Evolutionary conservation across 2,113 vertebrate genomes (phyloP), one percentile per base, ranked within the genome.

Genomic region (Pteronura brasiliensis): DNA sequence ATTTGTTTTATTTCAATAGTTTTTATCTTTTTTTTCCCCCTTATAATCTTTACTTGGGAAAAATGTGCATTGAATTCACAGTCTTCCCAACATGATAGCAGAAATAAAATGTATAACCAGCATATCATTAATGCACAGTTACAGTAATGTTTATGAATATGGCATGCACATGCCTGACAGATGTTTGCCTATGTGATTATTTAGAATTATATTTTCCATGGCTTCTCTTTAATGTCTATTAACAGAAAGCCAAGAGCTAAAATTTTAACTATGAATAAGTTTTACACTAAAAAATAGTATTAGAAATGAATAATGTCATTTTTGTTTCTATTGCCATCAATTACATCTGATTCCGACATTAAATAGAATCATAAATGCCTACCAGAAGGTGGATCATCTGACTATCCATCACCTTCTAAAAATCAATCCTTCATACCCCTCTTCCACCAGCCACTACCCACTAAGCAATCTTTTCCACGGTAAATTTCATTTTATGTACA

Each of bases 201-300:
- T 93, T 65, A 83, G 29, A 96, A 85, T 93, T 87, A 65, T 59
- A 72, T 83, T 97, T 95, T 88, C 9, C 23, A 63, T 76, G 95
- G n/a, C 3, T 96, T 92, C 94, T 90, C 29, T 92, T 7, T 86
- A 76, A 39, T 87, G 31, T 36, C 18, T 76, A 39, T 88, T 86
- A 95, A 31, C 31, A 74, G 15, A 29, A 96, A 92, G 3, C 4
- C 3, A 21, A 42, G 9, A 88, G 9, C 21, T 82, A 8, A 90
- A 94, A 86, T 57, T 94, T 85, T 77, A 90, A 20, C 20, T 55
- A 4, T 36, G 14, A 90, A 65, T 67, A 83, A 14, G 4, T 47
- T 39, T 96, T 94, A 86, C n/a, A 90, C 34, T 85, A 65, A 88
- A 83, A 80, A 87, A 18, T 13, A 23, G 0, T 21, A 1, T 67